Evolutionary conservation across 2,113 vertebrate genomes (phyloP).

Genomic region (Phylloscopus trochiloides): DNA sequence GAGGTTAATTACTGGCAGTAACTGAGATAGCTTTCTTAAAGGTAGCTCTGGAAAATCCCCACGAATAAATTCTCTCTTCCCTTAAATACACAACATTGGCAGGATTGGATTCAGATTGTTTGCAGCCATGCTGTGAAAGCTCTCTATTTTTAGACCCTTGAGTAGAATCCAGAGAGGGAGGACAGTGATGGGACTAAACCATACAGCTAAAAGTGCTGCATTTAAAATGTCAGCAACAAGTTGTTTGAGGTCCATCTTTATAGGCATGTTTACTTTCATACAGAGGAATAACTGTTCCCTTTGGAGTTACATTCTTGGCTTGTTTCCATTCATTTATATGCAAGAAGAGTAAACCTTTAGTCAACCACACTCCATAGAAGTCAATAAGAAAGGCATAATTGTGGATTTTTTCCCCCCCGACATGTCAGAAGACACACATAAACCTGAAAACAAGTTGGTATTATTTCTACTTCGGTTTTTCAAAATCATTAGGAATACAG

Average conservation of each 20-base stretch:
- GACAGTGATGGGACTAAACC: not conserved
- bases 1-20: not conserved
- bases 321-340: not conserved
- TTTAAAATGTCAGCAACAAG: not conserved
- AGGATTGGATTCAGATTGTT: not conserved
- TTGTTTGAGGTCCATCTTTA: not conserved
- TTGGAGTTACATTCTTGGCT: not conserved
- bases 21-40: not conserved
- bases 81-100: not conserved
- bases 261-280: not conserved
- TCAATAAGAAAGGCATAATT: not conserved
- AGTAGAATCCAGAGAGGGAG: not conserved
- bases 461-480: not conserved
- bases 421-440: not conserved
- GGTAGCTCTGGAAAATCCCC: not conserved
- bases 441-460: not conserved
- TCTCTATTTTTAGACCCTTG: not conserved
- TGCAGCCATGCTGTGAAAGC: not conserved
- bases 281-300: not conserved
- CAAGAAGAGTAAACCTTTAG: not conserved
- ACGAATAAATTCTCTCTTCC: not conserved
- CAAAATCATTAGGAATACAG: not conserved
- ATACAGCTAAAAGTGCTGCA: not conserved
- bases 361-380: not conserved
- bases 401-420: not conserved